These are phyloP conservation scores for Embiotoca jacksoni DNA, from an alignment of 2,113 vertebrate species.

Conservation along the genomic window DNA sequence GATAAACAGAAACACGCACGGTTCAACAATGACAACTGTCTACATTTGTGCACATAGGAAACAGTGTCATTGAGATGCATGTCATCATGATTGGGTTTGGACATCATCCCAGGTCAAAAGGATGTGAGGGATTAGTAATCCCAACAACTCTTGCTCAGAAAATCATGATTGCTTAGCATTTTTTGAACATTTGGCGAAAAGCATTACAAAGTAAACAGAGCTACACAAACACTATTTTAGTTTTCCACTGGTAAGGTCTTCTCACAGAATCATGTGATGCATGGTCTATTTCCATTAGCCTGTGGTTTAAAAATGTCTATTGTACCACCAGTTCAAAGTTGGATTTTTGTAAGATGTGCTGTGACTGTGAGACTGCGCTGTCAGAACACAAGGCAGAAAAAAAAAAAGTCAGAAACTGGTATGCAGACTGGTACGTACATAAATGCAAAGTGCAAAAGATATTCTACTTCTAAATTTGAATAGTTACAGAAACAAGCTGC, in stretches of 20 bases:
- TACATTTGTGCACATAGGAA: neutral
- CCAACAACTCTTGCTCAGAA: conserved; percentile 7
- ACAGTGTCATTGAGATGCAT: neutral
- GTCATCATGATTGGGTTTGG: neutral
- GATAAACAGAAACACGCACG: too few relatives aligned
- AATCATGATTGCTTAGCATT: conserved; percentile 25
- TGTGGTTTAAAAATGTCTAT: too few relatives aligned
- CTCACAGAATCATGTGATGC: neutral
- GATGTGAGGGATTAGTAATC: conserved; percentile 31
- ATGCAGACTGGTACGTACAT: too few relatives aligned
- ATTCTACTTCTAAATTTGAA: too few relatives aligned
- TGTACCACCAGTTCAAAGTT: too few relatives aligned
- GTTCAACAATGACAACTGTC: neutral
- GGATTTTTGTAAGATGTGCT: too few relatives aligned
- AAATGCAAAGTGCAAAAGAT: too few relatives aligned
- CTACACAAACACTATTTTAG: conserved; percentile 15
- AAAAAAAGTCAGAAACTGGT: too few relatives aligned
- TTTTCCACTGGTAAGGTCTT: neutral
- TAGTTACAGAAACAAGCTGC: too few relatives aligned
- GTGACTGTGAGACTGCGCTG: too few relatives aligned
- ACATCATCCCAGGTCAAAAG: conserved; percentile 8
- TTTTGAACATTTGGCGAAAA: conserved; percentile 20
- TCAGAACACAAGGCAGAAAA: too few relatives aligned
- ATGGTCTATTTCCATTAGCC: neutral
- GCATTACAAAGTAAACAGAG: neutral